phyloP scores from a whole-genome alignment of 2,113 vertebrate species.

The Emydura subglobosa region DNA sequence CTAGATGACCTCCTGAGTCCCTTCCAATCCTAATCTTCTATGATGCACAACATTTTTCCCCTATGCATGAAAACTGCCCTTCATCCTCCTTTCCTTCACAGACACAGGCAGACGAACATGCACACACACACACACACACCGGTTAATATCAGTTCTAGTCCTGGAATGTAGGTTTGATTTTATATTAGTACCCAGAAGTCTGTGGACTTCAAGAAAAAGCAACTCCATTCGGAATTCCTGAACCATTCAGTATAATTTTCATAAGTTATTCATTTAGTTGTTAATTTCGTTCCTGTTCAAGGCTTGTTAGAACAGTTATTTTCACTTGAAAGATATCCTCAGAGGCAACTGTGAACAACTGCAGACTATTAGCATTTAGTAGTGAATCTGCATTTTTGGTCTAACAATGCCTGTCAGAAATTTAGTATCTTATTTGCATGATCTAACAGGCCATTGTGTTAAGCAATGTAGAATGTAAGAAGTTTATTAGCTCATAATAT shows the following conservation, averaged over 20 bases:
- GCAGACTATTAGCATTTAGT: conserved; percentile 58
- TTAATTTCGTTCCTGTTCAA: conserved; percentile 67
- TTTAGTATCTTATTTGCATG: conserved; percentile 28
- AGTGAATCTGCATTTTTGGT: conserved; percentile 58
- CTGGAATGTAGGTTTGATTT: conserved; percentile 40
- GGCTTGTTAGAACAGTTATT: conserved; percentile 76
- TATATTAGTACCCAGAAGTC: conserved; percentile 41
- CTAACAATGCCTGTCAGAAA: conserved; percentile 38
- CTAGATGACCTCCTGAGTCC: no score
- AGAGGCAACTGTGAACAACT: conserved; percentile 61
- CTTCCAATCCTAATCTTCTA: no score
- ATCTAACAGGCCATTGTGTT: conserved; percentile 6
- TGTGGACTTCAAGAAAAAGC: conserved; percentile 45
- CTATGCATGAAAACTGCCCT: background rate
- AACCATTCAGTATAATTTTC: conserved; percentile 16
- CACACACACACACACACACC: background rate
- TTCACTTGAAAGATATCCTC: conserved; percentile 70
- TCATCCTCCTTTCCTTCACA: background rate
- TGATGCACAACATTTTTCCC: background rate
- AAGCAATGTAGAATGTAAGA: background rate
- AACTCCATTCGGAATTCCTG: conserved; percentile 49
- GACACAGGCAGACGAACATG: background rate
- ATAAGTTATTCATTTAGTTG: conserved; percentile 73
- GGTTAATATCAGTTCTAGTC: conserved; percentile 15
- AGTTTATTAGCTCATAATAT: conserved; percentile 5